Conservation (phyloP, 2,113 vertebrate genomes). For the Ariopsis seemanni region DNA sequence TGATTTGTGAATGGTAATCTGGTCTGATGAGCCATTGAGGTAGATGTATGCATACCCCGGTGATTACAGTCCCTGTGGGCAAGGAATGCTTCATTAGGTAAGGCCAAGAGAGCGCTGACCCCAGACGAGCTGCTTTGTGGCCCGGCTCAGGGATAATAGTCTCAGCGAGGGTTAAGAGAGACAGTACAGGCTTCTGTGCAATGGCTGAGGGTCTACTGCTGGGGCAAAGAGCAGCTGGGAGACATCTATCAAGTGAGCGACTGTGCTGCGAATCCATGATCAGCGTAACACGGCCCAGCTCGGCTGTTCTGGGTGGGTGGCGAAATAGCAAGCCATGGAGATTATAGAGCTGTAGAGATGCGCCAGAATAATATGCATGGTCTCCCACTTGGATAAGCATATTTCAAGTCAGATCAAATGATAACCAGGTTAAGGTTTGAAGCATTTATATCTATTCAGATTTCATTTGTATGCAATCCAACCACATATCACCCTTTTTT, state of each 20-base stretch:
- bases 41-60: conserved; percentile 69
- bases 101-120: conserved; percentile 45
- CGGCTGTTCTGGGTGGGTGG: neutral
- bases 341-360: neutral
- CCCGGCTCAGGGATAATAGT: conserved; percentile 67
- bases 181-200: conserved; percentile 48
- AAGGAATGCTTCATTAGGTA: conserved; percentile 66
- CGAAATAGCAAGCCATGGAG: neutral
- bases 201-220: conserved; percentile 24
- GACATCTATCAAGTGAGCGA: conserved; percentile 45
- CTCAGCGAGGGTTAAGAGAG: conserved; percentile 61
- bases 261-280: conserved; percentile 43
- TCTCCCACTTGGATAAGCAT: neutral
- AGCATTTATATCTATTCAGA: neutral
- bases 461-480: neutral
- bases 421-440: neutral
- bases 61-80: conserved; percentile 67
- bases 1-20: conserved; percentile 74
- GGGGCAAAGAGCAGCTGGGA: conserved; percentile 38
- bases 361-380: neutral
- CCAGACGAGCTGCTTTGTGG: conserved; percentile 41
- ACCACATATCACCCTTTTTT: neutral
- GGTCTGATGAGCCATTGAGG: conserved; percentile 72
- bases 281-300: conserved; percentile 8
- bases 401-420: neutral